phyloP scores from a whole-genome alignment of 2,113 vertebrate species.

The Jaculus jaculus region DNA sequence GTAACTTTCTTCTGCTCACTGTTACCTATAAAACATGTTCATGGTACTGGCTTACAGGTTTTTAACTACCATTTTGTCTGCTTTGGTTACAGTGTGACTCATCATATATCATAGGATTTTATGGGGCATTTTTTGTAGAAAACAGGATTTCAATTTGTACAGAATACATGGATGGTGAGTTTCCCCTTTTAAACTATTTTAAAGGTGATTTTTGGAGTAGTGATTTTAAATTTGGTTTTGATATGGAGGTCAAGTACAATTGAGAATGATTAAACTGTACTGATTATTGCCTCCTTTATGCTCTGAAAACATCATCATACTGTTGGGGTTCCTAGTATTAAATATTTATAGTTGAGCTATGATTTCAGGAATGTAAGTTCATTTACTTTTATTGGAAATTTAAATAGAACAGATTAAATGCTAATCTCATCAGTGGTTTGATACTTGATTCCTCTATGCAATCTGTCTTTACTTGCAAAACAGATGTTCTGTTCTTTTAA shows the following conservation, averaged over 20 bases:
- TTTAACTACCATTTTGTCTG: slow-evolving; percentile 64
- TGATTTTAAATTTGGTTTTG: slow-evolving; percentile 38
- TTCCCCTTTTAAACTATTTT: slow-evolving; percentile 53
- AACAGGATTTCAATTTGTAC: slow-evolving; percentile 99
- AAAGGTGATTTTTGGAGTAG: slow-evolving; percentile 40
- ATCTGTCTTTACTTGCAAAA: slow-evolving; percentile 85
- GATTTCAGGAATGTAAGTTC: slow-evolving; percentile 74
- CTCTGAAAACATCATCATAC: background rate
- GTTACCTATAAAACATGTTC: background rate
- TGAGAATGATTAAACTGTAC: slow-evolving; percentile 59
- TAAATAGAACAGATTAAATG: slow-evolving; percentile 85
- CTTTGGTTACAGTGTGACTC: slow-evolving; percentile 95
- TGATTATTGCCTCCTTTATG: background rate
- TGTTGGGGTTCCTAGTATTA: slow-evolving; percentile 42
- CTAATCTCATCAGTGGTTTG: slow-evolving; percentile 80
- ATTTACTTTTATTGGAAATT: slow-evolving; percentile 85
- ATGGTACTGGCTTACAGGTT: background rate
- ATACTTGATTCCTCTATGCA: slow-evolving; percentile 82
- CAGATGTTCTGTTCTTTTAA: slow-evolving; percentile 85
- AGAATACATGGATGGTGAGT: slow-evolving; percentile 99
- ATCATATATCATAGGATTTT: slow-evolving; percentile 99
- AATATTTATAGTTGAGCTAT: slow-evolving; percentile 46
- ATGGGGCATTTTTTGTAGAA: slow-evolving; percentile 99
- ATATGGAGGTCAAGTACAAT: background rate
- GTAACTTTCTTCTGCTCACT: slow-evolving; percentile 79